phyloP scores from a whole-genome alignment of 2,888 invertebrate species.

The Acanthacorydalis orientalis region DNA sequence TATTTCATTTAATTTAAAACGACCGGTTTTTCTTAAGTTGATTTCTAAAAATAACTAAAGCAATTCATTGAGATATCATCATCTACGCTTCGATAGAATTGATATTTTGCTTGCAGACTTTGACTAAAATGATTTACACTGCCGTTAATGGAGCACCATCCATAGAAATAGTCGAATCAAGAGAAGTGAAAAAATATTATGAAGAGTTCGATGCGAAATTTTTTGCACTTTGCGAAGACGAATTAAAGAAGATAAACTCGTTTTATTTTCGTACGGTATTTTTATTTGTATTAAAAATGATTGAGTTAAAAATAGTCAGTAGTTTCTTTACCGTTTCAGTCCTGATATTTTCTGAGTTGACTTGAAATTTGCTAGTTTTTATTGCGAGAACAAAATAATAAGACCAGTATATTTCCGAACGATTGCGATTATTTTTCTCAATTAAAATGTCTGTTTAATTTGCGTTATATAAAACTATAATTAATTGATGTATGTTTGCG shows the following conservation, averaged over 20 bases:
- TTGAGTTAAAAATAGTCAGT: no score
- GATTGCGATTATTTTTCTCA: no score
- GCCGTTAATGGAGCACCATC: slow-evolving; percentile 85
- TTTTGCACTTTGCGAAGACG: slow-evolving; percentile 88
- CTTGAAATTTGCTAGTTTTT: no score
- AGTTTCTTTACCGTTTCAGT: not conserved
- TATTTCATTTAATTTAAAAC: not conserved
- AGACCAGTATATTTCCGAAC: no score
- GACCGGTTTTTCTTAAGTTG: not conserved
- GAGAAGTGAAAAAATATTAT: slow-evolving; percentile 71
- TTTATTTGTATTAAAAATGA: no score
- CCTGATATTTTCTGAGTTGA: no score
- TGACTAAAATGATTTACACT: slow-evolving; percentile 89
- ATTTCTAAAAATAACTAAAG: not conserved
- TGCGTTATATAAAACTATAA: no score
- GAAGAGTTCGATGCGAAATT: slow-evolving; percentile 92
- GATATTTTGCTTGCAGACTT: slow-evolving; percentile 42
- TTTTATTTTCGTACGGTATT: slow-evolving; percentile 69
- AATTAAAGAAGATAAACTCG: slow-evolving; percentile 90
- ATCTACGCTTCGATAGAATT: no score
- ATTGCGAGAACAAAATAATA: no score
- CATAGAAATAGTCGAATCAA: slow-evolving; percentile 76
- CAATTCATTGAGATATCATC: slow-evolving; percentile 9
- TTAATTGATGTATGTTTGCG: no score
- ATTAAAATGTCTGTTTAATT: no score